phyloP scores from a whole-genome alignment of 2,797 vertebrate genomes.

The Anguilla megastoma region DNA sequence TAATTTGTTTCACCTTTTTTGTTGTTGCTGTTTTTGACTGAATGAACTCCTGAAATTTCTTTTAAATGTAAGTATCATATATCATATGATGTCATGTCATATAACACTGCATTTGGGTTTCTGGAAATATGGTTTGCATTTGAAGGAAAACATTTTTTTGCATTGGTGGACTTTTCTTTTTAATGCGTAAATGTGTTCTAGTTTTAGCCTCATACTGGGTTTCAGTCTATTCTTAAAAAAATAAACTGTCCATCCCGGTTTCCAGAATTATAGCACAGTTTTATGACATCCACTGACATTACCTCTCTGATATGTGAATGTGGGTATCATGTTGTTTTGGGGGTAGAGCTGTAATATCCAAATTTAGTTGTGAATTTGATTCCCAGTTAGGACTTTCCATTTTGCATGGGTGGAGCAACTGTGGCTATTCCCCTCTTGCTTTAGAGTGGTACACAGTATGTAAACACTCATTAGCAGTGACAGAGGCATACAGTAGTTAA shows the following conservation, averaged over 20 bases:
- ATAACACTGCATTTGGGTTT: background rate
- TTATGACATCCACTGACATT: background rate
- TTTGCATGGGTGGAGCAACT: no score
- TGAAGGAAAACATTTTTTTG: background rate
- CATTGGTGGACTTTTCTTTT: background rate
- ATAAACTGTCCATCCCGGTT: background rate
- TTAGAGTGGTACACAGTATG: no score
- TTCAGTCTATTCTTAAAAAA: background rate
- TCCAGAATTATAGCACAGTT: background rate
- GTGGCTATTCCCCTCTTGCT: no score
- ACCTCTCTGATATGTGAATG: background rate
- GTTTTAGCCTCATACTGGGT: background rate
- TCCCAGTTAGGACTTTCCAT: background rate
- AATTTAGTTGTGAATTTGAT: background rate
- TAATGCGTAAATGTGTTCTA: background rate
- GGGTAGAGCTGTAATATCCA: background rate
- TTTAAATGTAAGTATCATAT: background rate
- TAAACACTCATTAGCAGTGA: no score
- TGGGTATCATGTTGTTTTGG: background rate
- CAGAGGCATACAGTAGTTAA: no score
- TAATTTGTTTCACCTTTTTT: background rate
- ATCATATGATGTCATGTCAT: background rate
- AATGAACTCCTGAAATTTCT: background rate
- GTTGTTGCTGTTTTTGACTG: background rate
- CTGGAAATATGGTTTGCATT: background rate